Evolutionary conservation across 35 echinoderm and acorn worm species (phyloP).

Genomic region (Heliocidaris erythrogramma): DNA sequence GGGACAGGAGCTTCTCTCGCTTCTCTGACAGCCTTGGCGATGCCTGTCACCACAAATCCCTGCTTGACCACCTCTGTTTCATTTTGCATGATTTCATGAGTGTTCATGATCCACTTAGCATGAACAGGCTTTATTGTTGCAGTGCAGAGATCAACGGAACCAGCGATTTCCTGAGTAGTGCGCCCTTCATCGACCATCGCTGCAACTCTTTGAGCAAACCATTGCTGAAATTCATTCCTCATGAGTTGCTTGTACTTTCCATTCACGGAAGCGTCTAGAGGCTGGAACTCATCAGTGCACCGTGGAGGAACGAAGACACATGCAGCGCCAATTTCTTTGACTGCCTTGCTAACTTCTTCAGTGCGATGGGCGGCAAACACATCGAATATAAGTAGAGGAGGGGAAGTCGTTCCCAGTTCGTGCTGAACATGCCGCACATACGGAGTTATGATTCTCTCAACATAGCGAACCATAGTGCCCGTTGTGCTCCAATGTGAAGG

Average conservation of each 20-base stretch:
- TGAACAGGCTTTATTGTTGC: constrained; percentile 35
- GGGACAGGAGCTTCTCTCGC: background rate
- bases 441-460: constrained; percentile 50
- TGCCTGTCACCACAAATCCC: background rate
- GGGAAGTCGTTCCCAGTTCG: background rate
- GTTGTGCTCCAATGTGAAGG: constrained; percentile 49
- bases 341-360: constrained; percentile 37
- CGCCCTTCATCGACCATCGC: constrained; percentile 25
- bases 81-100: background rate
- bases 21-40: background rate
- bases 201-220: constrained; percentile 46
- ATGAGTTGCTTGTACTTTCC: constrained; percentile 42
- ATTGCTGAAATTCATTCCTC: constrained; percentile 41
- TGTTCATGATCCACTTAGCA: constrained; percentile 18
- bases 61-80: constrained; percentile 1
- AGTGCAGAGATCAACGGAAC: constrained; percentile 42
- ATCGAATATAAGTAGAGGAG: constrained; percentile 55
- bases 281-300: constrained; percentile 58
- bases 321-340: constrained; percentile 3
- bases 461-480: constrained; percentile 41
- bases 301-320: constrained; percentile 55
- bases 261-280: constrained; percentile 51
- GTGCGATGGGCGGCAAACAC: constrained; percentile 49
- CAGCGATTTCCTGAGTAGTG: constrained; percentile 34
- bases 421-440: constrained; percentile 37